Base-by-base conservation (phyloP, 2,888 invertebrate genomes). In the Mechanitis messenoides region DNA sequence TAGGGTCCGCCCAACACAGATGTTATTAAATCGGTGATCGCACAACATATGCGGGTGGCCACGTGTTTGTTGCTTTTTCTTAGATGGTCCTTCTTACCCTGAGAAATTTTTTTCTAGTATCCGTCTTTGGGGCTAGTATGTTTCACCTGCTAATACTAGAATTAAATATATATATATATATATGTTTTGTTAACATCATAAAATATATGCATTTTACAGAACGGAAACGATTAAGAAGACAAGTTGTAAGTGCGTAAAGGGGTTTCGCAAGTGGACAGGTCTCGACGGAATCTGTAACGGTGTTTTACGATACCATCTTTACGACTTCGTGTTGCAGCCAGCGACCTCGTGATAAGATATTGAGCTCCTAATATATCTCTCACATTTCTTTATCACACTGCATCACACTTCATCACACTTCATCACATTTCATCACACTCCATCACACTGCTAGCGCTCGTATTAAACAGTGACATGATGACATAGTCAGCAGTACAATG, bases 31-130 rank as follows among this genome's bases (percentile, higher is more conserved):
- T 70, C 71, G 71, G 66, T 68, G 67, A 74, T 69, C 68, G 64
- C 66, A 64, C 66, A 76, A 75, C 81, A 83, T 68, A 85, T 87
- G 86, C 86, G 87, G 87, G 87, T 69, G 57, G 78, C 80, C 87
- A 87, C 85, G 86, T 87, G 87, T 83, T 75, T 53, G 59, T 65
- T 68, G 70, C 76, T 75, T 79, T 76, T 76, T 72, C 73, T 71
- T 71, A 69, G 69, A 63, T 69, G 68, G 72, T 71, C 72, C 63
- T 54, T 68, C 72, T 73, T 69, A 67, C 71, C 76, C 68, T 75
- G 76, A 76, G 79, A 81, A 77, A 74, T 62, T 68, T 75, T 75
- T 77, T 75, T 71, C 69, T 38, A 33, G 31, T 55, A 42, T 60
- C 60, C 56, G 62, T 53, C 58, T 53, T 47, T 35, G 53, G 31